Evolutionary conservation across 2,797 vertebrate genomes (phyloP).

Genomic region (Cottoperca gobio): DNA sequence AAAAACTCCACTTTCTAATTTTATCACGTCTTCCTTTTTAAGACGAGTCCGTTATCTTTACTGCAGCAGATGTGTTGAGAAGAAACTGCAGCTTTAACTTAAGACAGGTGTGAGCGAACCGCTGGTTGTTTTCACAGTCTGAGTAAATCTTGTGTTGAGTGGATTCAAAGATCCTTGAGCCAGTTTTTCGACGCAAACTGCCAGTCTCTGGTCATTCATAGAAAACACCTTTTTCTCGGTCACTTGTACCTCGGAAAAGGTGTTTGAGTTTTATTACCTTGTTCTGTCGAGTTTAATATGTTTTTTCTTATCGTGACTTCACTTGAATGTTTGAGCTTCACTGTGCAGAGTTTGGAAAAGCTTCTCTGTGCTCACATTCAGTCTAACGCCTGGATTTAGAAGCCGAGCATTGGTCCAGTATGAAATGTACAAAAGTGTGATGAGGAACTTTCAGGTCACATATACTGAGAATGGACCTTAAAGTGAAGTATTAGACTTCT

Average conservation of each 20-base stretch:
- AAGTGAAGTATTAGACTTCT: no score
- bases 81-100: constrained; percentile 1
- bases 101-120: constrained; percentile 1
- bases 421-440: no score
- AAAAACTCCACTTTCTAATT: not conserved
- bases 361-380: no score
- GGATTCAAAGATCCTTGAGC: not conserved
- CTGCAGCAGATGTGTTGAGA: not conserved
- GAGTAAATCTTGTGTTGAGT: constrained; percentile 14
- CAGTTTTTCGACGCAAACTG: not conserved
- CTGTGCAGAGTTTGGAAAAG: not conserved
- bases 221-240: not conserved
- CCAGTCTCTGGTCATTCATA: not conserved
- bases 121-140: constrained; percentile 13
- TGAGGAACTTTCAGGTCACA: no score
- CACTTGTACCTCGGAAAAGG: not conserved
- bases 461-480: no score
- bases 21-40: constrained; percentile 19
- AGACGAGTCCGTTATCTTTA: constrained; percentile 7
- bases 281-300: no score
- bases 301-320: no score
- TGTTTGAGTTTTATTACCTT: not conserved
- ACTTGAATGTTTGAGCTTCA: not conserved
- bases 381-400: no score
- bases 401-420: no score